These are phyloP conservation scores for Edolisoma coerulescens DNA, from an alignment of 2,113 vertebrate genomes.

Conservation along the genomic window DNA sequence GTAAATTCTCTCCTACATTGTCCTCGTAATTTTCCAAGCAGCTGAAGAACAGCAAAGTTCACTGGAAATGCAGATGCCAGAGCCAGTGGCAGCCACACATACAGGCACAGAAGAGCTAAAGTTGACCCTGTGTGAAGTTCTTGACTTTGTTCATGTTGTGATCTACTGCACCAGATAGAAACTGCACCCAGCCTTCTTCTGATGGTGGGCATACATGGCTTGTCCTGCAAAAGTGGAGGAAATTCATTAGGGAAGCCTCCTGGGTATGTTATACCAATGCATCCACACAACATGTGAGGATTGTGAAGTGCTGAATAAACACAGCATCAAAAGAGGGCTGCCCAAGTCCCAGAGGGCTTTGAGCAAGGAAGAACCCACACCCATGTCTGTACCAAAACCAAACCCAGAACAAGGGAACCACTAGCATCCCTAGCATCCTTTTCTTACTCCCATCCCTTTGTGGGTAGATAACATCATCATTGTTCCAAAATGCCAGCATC, in stretches of 20 bases:
- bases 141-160: conserved; percentile 89
- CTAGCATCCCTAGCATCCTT: neutral
- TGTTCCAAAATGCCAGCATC: neutral
- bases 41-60: neutral
- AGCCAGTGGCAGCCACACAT: neutral
- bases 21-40: neutral
- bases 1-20: neutral
- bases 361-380: neutral
- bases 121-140: conserved; percentile 73
- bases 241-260: conserved; percentile 6
- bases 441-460: neutral
- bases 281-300: neutral
- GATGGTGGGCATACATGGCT: conserved; percentile 86
- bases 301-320: neutral
- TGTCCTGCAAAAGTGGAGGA: conserved; percentile 70
- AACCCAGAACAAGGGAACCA: neutral
- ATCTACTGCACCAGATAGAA: conserved; percentile 81
- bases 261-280: neutral
- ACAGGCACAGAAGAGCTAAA: conserved; percentile 29
- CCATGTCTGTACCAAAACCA: neutral
- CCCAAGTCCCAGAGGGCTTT: neutral
- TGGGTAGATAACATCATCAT: neutral
- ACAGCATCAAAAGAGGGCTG: neutral
- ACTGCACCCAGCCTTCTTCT: conserved; percentile 87
- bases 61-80: conserved; percentile 13